phyloP scores from a whole-genome alignment of 2,888 invertebrate species.

The Euphydryas editha region DNA sequence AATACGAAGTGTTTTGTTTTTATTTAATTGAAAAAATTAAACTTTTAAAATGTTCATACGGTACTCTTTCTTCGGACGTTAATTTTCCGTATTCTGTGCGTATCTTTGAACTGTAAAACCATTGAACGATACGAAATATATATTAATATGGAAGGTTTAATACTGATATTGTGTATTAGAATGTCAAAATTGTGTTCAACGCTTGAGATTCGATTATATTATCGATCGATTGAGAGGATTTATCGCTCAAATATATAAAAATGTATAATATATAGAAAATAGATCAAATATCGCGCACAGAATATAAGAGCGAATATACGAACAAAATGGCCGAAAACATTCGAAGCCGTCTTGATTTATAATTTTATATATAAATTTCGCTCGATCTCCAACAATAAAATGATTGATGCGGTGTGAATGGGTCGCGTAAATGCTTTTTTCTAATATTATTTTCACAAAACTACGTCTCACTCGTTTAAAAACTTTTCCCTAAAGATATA shows the following conservation, averaged over 20 bases:
- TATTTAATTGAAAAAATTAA: background rate
- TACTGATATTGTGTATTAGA: background rate
- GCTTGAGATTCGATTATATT: background rate
- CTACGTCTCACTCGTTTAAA: conserved; percentile 7
- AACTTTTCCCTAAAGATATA: conserved; percentile 2
- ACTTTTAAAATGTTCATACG: background rate
- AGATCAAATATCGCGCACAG: conserved; percentile 28
- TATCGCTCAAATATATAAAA: conserved; percentile 4
- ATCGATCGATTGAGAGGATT: background rate
- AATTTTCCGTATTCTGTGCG: background rate
- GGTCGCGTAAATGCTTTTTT: conserved; percentile 42
- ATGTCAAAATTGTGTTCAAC: background rate
- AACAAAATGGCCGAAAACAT: conserved; percentile 28
- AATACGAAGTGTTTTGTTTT: background rate
- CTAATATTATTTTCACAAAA: conserved; percentile 17
- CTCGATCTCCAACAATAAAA: conserved; percentile 16
- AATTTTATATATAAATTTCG: conserved; percentile 14
- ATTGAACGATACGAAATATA: background rate
- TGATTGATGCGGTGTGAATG: conserved; percentile 39
- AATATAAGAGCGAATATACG: conserved; percentile 6
- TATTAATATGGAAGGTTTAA: background rate
- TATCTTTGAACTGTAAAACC: background rate
- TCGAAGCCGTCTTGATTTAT: conserved; percentile 22
- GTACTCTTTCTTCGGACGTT: background rate
- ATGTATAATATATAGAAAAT: background rate